Conservation (phyloP, 2,888 invertebrate genomes). For the Troides aeacus region DNA sequence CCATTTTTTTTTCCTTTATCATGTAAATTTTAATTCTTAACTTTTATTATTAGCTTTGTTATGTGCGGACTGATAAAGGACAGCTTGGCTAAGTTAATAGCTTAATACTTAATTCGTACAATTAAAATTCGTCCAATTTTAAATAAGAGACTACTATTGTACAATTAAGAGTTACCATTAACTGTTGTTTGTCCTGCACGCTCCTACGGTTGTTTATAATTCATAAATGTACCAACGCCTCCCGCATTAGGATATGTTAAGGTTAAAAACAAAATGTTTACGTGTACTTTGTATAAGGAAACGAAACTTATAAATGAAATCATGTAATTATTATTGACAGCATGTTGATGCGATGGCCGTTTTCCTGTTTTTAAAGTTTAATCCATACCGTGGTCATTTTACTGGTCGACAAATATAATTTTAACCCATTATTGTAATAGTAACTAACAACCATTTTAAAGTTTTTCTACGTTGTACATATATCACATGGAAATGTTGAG, state of each 20-base stretch:
- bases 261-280: neutral
- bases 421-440: constrained; percentile 21
- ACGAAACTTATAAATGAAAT: constrained; percentile 8
- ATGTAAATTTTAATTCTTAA: neutral
- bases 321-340: constrained; percentile 3
- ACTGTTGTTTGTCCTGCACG: neutral
- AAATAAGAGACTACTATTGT: constrained; percentile 9
- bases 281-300: neutral
- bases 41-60: neutral
- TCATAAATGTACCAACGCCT: neutral
- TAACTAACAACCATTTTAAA: constrained; percentile 30
- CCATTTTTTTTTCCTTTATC: neutral
- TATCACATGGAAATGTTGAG: constrained; percentile 61
- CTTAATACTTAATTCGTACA: neutral
- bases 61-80: neutral
- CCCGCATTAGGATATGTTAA: neutral
- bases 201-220: neutral
- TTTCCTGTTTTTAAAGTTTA: constrained; percentile 12
- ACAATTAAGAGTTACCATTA: constrained; percentile 19
- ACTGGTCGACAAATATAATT: constrained; percentile 11
- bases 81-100: neutral
- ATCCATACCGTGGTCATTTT: constrained; percentile 8
- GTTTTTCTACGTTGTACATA: constrained; percentile 21
- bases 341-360: constrained; percentile 11
- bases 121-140: constrained; percentile 6